phyloP scores from a whole-genome alignment of 2,888 invertebrate genomes.

The Brachyptera risi region DNA sequence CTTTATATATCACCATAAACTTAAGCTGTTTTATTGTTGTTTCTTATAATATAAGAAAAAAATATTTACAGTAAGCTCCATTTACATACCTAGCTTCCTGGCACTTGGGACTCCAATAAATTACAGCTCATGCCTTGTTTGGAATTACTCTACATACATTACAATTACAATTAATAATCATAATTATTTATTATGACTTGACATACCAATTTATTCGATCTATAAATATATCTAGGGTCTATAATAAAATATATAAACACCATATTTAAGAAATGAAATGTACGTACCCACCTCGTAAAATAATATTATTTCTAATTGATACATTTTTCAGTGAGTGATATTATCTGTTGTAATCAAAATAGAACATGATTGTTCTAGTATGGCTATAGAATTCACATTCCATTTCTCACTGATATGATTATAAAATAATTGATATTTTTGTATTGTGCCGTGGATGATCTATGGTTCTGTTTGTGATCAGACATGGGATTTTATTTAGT shows the following conservation, averaged over 20 bases:
- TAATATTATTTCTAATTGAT: too few relatives aligned
- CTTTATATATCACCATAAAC: neutral
- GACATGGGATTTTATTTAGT: neutral
- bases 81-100: neutral
- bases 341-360: too few relatives aligned
- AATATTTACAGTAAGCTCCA: neutral
- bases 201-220: neutral
- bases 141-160: neutral
- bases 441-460: too few relatives aligned
- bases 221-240: too few relatives aligned
- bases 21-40: neutral
- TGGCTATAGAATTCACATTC: too few relatives aligned
- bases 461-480: neutral
- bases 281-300: too few relatives aligned
- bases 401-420: too few relatives aligned
- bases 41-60: neutral
- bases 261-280: too few relatives aligned
- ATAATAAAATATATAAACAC: too few relatives aligned
- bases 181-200: neutral
- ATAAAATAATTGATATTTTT: too few relatives aligned
- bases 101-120: neutral
- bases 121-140: neutral
- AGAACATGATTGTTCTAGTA: too few relatives aligned
- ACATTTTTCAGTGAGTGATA: too few relatives aligned
- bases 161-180: neutral